These are phyloP conservation scores for Stenotaenia linearis DNA, from an alignment of 2,888 invertebrate genomes.

Conservation along the genomic window DNA sequence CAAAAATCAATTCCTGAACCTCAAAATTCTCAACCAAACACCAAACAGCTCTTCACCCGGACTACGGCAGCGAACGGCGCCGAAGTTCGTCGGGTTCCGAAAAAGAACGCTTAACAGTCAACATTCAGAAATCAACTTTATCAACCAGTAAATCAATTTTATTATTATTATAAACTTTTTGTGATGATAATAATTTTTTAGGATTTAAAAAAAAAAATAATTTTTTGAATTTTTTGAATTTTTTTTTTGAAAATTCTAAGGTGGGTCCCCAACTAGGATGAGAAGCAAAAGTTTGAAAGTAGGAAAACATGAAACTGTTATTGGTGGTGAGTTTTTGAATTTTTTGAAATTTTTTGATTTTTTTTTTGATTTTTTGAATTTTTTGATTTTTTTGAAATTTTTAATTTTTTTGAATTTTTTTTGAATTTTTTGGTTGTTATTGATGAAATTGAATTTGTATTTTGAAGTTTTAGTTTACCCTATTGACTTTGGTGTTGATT, in stretches of 20 bases:
- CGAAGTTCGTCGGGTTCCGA: constrained; percentile 86
- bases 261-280: constrained; percentile 29
- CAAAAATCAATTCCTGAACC: neutral
- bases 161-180: neutral
- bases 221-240: too few species aligned
- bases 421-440: too few species aligned
- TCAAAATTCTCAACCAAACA: too few species aligned
- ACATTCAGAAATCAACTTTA: neutral
- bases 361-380: neutral
- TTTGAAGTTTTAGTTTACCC: too few species aligned
- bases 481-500: too few species aligned
- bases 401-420: neutral
- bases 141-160: neutral
- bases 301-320: neutral
- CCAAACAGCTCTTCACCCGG: constrained; percentile 70
- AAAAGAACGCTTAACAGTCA: constrained; percentile 36
- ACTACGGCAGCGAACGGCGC: constrained; percentile 73
- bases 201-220: constrained; percentile 27
- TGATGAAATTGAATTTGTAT: too few species aligned
- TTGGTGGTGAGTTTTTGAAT: neutral
- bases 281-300: neutral
- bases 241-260: neutral
- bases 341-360: neutral
- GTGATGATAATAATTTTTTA: neutral
- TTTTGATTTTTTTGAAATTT: neutral